These are phyloP conservation scores for Scyliorhinus canicula DNA, from an alignment of 2,797 vertebrate species.

Conservation along the genomic window DNA sequence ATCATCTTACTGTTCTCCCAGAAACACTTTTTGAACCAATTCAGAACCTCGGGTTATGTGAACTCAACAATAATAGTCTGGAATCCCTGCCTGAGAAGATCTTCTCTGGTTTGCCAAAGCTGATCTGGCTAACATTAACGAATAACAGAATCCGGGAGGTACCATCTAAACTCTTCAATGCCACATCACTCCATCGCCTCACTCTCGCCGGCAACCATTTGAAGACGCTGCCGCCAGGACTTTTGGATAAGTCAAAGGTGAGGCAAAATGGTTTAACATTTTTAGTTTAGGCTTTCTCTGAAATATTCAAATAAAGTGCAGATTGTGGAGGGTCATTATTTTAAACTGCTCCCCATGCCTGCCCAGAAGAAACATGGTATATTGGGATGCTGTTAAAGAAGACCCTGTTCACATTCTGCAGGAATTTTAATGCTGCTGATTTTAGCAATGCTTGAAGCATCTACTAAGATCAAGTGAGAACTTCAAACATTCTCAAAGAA, in stretches of 20 bases:
- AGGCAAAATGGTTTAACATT: not conserved
- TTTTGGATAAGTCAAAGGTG: not conserved
- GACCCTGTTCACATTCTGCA: not conserved
- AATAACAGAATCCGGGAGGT: not conserved
- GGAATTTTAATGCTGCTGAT: not conserved
- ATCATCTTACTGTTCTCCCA: not conserved
- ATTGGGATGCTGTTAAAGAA: no score
- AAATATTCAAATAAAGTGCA: not conserved
- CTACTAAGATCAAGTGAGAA: not conserved
- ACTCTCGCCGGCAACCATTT: conserved; percentile 3
- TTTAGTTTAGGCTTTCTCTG: not conserved
- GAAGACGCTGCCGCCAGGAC: not conserved
- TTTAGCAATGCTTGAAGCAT: not conserved
- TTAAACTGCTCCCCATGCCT: not conserved
- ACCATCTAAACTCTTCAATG: not conserved
- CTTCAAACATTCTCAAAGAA: not conserved
- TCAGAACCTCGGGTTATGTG: not conserved
- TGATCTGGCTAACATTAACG: conserved; percentile 20
- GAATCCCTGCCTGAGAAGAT: not conserved
- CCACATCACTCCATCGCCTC: not conserved
- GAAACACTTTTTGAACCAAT: not conserved
- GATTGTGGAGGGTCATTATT: not conserved
- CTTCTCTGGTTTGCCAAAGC: not conserved
- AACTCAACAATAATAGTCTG: conserved; percentile 12
- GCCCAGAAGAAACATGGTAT: not conserved